Conservation (phyloP, 2,797 vertebrate genomes). For the Ctenopoma multispine region DNA sequence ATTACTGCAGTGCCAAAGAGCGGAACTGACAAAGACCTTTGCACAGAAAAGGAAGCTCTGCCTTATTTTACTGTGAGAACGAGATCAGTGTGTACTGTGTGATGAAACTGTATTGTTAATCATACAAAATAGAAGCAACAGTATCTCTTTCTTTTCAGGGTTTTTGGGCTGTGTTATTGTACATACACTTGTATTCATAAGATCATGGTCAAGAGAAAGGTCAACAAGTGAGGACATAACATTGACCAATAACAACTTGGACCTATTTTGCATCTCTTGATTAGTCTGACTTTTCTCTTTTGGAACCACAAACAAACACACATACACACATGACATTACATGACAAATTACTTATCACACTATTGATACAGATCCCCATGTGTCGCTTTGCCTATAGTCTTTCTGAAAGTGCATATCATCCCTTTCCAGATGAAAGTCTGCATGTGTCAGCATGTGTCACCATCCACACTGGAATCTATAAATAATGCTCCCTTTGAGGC, state of each 20-base stretch:
- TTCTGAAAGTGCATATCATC: background rate
- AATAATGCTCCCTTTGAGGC: slow-evolving; percentile 46
- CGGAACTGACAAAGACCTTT: background rate
- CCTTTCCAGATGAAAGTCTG: slow-evolving; percentile 9
- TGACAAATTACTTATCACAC: background rate
- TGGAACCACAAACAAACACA: no score
- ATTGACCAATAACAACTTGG: background rate
- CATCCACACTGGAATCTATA: background rate
- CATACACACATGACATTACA: no score
- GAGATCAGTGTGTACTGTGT: background rate
- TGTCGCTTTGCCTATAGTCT: background rate
- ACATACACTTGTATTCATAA: background rate
- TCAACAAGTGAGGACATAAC: background rate
- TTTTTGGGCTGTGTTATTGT: background rate
- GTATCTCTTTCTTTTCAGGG: background rate
- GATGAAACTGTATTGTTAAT: background rate
- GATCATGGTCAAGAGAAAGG: background rate
- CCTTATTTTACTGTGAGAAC: background rate
- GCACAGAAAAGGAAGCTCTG: background rate
- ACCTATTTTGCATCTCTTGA: background rate
- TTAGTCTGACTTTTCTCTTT: no score
- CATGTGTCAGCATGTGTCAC: slow-evolving; percentile 1
- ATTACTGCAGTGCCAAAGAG: background rate
- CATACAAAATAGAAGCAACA: background rate
- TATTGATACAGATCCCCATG: background rate